Base-by-base conservation (phyloP, 2,888 invertebrate genomes). In the Perdita meconis region DNA sequence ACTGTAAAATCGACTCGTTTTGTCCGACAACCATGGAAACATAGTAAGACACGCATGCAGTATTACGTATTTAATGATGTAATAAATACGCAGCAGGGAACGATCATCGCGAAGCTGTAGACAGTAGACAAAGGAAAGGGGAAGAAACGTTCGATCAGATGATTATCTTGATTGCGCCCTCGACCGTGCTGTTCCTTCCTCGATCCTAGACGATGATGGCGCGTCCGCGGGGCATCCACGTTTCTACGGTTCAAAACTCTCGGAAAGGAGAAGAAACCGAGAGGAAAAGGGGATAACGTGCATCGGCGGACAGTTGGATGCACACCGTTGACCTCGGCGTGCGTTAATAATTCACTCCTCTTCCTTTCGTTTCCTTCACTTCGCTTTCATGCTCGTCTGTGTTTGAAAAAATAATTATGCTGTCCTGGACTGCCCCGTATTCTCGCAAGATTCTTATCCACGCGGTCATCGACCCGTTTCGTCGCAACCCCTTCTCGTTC, bases 251-350 rank as follows among this genome's bases (percentile, higher is more conserved):
- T 60, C 30, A 57, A 53, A 50, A 65, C 44, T 30, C 40, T 24
- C 34, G 55, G 60, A 70, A 65, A 53, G 44, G 50, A 19, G 57
- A 38, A 44, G 67, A 72, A 67, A 63, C 64, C 44, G 60, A 65
- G 56, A 47, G 59, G 65, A 30, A 65, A 55, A 68, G 67, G 68
- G 66, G 34, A 47, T 72, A 57, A 74, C 51, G 63, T 71, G 66
- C 73, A 67, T 81, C 64, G 51, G 42, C 60, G 63, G 68, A 85
- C 73, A 85, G 72, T 73, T 85, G 66, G 87, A 87, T 88, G 88
- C 87, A 87, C 88, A 88, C 67, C 85, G 87, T 57, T 87, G 88
- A 84, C 63, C 84, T 56, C 82, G 63, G 72, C 64, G 30, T 70
- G 80, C 80, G 83, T 80, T 85, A 81, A 82, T 84, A 85, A 85